Evolutionary conservation across 2,888 invertebrate genomes (phyloP).

Genomic region (Oxytorus armatus): DNA sequence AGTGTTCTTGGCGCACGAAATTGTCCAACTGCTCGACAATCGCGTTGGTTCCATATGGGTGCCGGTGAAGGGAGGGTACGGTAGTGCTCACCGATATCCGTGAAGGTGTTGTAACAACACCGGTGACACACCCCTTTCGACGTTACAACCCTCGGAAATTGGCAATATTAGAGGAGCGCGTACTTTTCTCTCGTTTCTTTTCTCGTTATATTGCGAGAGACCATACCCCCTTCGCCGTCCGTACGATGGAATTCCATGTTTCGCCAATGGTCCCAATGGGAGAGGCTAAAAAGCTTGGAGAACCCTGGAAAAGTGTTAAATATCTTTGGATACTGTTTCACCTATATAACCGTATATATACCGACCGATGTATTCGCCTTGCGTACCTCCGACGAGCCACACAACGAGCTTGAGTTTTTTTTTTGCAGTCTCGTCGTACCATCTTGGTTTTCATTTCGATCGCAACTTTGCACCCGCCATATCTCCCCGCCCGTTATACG

Average conservation of each 20-base stretch:
- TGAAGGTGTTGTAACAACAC: conserved; percentile 33
- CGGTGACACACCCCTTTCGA: conserved; percentile 54
- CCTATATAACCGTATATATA: conserved; percentile 3
- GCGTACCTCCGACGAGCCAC: conserved; percentile 27
- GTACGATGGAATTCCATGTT: conserved; percentile 61
- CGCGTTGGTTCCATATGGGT: not conserved
- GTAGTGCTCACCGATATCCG: conserved; percentile 11
- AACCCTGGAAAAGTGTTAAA: conserved; percentile 61
- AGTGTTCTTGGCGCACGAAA: conserved; percentile 17
- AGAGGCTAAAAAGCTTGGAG: conserved; percentile 17
- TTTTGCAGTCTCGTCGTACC: conserved; percentile 39
- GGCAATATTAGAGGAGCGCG: conserved; percentile 57
- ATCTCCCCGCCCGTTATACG: conserved; percentile 13
- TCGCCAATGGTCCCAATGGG: conserved; percentile 6
- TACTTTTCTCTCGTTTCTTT: conserved; percentile 20
- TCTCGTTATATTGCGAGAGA: conserved; percentile 55
- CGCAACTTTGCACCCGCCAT: conserved; percentile 51
- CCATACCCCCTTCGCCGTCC: too few relatives aligned
- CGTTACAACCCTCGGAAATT: conserved; percentile 60
- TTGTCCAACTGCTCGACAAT: conserved; percentile 44
- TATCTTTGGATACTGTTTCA: conserved; percentile 33
- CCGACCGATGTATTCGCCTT: conserved; percentile 33
- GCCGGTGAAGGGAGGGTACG: not conserved
- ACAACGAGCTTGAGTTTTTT: conserved; percentile 35
- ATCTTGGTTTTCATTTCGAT: conserved; percentile 64